Conservation (phyloP, 2,113 vertebrate genomes). For the Benitochromis conjunctus region DNA sequence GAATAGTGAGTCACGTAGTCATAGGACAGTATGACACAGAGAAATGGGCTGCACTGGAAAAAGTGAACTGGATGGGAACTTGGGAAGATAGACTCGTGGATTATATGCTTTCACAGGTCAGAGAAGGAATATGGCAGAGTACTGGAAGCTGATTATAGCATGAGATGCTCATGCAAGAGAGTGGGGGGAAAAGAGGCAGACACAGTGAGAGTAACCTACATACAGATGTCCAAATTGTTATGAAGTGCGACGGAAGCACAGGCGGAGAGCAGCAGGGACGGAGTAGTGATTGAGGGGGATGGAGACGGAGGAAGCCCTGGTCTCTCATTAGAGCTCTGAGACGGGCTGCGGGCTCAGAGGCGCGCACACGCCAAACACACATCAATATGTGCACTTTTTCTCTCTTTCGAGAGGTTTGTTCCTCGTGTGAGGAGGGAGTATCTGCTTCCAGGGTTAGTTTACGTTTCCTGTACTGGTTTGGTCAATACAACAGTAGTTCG, state of each 20-base stretch:
- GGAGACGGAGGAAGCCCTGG: slow-evolving; percentile 3
- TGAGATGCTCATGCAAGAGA: not conserved
- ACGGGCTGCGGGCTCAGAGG: not conserved
- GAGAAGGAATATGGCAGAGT: not conserved
- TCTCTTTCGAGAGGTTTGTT: not conserved
- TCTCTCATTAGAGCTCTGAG: slow-evolving; percentile 35
- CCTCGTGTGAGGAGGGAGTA: not conserved
- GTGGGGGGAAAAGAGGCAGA: not conserved
- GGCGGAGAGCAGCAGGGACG: not conserved
- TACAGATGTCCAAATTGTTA: not conserved
- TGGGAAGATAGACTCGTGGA: not conserved
- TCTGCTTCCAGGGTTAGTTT: not conserved
- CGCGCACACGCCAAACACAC: not conserved
- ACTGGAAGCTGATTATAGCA: not conserved
- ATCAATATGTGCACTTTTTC: not conserved
- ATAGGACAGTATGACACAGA: not conserved
- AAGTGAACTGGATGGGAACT: not conserved
- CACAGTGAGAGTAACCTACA: slow-evolving; percentile 8
- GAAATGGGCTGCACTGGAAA: not conserved
- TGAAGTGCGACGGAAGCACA: not conserved
- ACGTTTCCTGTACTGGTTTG: not conserved
- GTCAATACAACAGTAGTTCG: not conserved
- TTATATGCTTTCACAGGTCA: not conserved
- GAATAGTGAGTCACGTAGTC: slow-evolving; percentile 4
- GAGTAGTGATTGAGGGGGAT: slow-evolving; percentile 18